phyloP scores from a whole-genome alignment of 2,888 invertebrate species.

The Metacarcinus magister region DNA sequence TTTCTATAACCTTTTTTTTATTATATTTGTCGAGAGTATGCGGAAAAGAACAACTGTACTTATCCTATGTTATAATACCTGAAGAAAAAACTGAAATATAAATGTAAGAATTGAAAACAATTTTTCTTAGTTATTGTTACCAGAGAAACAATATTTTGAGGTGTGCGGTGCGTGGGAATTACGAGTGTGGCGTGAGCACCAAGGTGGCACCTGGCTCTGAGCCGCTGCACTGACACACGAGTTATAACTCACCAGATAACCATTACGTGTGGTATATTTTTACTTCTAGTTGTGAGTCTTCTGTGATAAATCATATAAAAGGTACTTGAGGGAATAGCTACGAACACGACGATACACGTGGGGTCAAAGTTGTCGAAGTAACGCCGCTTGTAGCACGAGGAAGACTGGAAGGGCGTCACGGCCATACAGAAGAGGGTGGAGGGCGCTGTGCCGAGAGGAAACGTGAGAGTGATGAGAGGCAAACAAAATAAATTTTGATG shows the following conservation, averaged over 20 bases:
- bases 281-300: neutral
- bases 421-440: neutral
- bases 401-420: neutral
- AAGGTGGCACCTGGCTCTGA: neutral
- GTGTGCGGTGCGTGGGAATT: neutral
- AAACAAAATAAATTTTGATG: constrained; percentile 27
- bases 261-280: neutral
- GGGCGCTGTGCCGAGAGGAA: neutral
- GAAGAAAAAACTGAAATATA: neutral
- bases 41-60: too few species aligned
- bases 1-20: too few species aligned
- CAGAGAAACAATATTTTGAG: neutral
- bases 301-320: neutral
- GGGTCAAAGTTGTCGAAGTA: neutral
- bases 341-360: neutral
- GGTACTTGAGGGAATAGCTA: neutral
- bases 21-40: too few species aligned
- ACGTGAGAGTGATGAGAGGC: neutral
- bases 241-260: neutral
- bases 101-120: neutral
- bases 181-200: neutral
- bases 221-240: neutral
- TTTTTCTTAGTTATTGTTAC: neutral
- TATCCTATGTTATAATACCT: too few species aligned
- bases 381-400: neutral